Evolutionary conservation across 1,140 invertebrate species (phyloP).

Genomic region (Leguminivora glycinivorella): DNA sequence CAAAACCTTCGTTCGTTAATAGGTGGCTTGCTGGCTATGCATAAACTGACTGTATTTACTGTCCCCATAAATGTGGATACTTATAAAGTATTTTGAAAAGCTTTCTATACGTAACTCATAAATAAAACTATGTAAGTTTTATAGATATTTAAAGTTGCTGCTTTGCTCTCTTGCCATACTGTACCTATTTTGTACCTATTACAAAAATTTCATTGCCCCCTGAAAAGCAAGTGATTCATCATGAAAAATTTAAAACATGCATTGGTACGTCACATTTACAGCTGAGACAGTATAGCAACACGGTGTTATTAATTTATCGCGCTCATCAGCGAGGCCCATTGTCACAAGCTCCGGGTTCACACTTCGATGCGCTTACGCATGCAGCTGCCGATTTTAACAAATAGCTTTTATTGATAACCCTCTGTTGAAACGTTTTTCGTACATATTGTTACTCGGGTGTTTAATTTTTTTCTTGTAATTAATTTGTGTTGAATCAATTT

Average conservation of each 20-base stretch:
- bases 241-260: too few relatives aligned
- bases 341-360: conserved; percentile 54
- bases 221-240: too few relatives aligned
- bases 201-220: too few relatives aligned
- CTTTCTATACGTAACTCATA: too few relatives aligned
- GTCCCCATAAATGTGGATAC: too few relatives aligned
- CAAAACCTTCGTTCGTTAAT: too few relatives aligned
- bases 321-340: conserved; percentile 54
- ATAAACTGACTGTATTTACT: too few relatives aligned
- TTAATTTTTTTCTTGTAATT: conserved; percentile 27
- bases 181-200: too few relatives aligned
- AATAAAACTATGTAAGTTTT: not conserved
- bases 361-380: conserved; percentile 46
- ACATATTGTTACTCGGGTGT: conserved; percentile 22
- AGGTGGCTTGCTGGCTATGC: too few relatives aligned
- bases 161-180: too few relatives aligned
- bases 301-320: conserved; percentile 47
- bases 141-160: too few relatives aligned
- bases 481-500: conserved; percentile 17
- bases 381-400: conserved; percentile 62
- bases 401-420: conserved; percentile 51
- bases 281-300: conserved; percentile 14
- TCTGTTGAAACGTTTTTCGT: conserved; percentile 36
- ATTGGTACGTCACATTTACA: not conserved
- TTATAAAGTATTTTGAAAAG: too few relatives aligned